Base-by-base conservation (phyloP, 2,888 invertebrate genomes). In the Volucella bombylans region DNA sequence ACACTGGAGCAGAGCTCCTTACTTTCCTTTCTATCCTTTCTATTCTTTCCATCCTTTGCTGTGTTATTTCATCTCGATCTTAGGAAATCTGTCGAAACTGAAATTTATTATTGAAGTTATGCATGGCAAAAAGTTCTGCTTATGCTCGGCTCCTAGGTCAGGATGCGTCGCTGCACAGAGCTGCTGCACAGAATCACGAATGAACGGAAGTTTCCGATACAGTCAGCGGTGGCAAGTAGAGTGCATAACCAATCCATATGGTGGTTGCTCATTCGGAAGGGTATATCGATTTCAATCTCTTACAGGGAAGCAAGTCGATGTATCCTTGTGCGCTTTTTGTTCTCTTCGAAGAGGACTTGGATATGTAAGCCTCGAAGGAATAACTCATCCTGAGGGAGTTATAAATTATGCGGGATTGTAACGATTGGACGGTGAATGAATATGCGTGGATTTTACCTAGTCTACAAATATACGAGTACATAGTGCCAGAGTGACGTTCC, bases 91-190 rank as follows among this genome's bases (percentile, higher is more conserved):
- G 80, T 85, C 80, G 83, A 80, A 85, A 71, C 67, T 85, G 83
- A 80, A 80, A 85, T 85, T 85, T 85, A 85, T 85, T 85, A 85
- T 85, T 85, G 67, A 85, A 85, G 50, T 78, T 78, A 18, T 50
- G 69, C 47, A 52, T 45, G 31, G 15, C 23, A 23, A 38, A 47
- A 76, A 81, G 55, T 74, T 74, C 10, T 65, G 50, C 67, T 61
- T 69, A 47, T 55, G 69, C 31, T 69, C 18, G 41, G 14, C 2
- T 45, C 15, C 43, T 38, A 11, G 49, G 61, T 23, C 23, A 50
- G 14, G 38, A 39, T 6, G 38, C 43, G 50, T 72, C 67, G 61
- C 45, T 41, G 41, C 74, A 23, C 4, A 23, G 23, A 23, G 50
- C 65, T 61, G 61, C 45, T 41, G 41, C 74, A 68, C 69, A 62